Evolutionary conservation across 92 coral and sea anemone species (phyloP), one percentile per base, ranked within the genome.

Genomic region (Porites rus): DNA sequence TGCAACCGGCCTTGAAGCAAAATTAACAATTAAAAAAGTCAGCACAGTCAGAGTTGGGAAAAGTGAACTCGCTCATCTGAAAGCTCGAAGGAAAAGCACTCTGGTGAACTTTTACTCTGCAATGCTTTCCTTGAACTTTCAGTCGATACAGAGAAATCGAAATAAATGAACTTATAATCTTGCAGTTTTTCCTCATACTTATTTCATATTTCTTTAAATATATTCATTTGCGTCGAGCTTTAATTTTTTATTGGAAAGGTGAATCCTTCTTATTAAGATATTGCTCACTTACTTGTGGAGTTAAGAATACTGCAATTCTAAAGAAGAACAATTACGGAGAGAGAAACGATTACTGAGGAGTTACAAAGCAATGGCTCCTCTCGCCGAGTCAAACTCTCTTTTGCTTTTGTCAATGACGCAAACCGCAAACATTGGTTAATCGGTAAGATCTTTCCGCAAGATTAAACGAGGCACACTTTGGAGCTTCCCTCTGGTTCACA

Each of bases 391-490:
- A 69, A 69, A 58, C 72, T 81, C 71, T 69, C 65, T 75, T 21
- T 83, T 83, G 56, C 25, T 72, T 62, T 74, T 83, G 38, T 51
- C 74, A 83, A 61, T 83, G 87, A 83, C 52, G 46, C 87, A 83
- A 81, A 83, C 87, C 87, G 81, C 86, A 75, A 64, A 43, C 82
- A 66, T 74, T 74, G 67, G 79, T 82, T 88, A 53, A 22, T 65
- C 66, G 81, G 19, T 63, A 52, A 61, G 68, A 72, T 81, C 76
- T 64, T 68, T 69, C 85, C 79, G 75, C 65, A 84, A 72, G 78
- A 80, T 80, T 75, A 53, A 77, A 19, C 22, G 51, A 78, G 69
- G 67, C 51, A 38, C 64, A 74, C 65, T 78, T 22, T 38, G 53
- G 50, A 63, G 54, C 43, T 68, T 76, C 78, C 68, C 25, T 66